Percentiles rank a stretch among this genome's conserved stretches.
phyloP scores from a whole-genome alignment of 2,888 invertebrate species.

The Agonopterix alstromeriana region DNA sequence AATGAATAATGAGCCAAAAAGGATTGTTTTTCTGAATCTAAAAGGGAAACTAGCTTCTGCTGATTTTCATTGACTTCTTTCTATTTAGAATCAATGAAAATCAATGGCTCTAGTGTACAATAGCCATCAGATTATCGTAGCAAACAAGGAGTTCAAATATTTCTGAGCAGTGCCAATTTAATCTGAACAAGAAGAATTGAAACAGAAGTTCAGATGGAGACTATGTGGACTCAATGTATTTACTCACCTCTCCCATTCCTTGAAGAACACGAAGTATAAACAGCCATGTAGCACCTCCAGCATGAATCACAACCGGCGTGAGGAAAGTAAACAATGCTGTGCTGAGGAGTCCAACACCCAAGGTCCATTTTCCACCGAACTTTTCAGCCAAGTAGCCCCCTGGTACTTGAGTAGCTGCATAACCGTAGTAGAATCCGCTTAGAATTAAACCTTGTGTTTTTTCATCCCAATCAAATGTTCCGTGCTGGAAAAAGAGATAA shows the following conservation, averaged over 20 bases:
- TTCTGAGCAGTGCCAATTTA: no score
- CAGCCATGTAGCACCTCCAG: conserved; percentile 69
- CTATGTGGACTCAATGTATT: no score
- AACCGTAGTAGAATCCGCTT: conserved; percentile 91
- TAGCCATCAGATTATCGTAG: no score
- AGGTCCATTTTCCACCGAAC: conserved; percentile 90
- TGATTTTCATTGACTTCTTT: no score
- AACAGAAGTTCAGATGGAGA: no score
- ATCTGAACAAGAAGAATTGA: no score
- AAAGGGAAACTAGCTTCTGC: no score
- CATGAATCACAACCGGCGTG: conserved; percentile 83
- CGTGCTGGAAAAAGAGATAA: conserved; percentile 35
- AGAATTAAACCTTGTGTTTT: conserved; percentile 84
- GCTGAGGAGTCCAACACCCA: conserved; percentile 88
- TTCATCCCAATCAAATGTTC: conserved; percentile 81
- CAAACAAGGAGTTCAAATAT: no score
- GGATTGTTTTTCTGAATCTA: no score
- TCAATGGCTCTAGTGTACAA: no score
- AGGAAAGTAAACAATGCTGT: conserved; percentile 89
- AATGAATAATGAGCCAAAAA: no score
- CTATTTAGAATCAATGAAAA: no score
- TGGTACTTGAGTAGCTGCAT: conserved; percentile 88
- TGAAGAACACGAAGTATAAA: conserved; percentile 80
- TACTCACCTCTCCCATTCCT: conserved; percentile 84
- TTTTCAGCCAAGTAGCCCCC: conserved; percentile 89